Evolutionary conservation across 2,113 vertebrate genomes (phyloP).

Genomic region (Nematolebias whitei): DNA sequence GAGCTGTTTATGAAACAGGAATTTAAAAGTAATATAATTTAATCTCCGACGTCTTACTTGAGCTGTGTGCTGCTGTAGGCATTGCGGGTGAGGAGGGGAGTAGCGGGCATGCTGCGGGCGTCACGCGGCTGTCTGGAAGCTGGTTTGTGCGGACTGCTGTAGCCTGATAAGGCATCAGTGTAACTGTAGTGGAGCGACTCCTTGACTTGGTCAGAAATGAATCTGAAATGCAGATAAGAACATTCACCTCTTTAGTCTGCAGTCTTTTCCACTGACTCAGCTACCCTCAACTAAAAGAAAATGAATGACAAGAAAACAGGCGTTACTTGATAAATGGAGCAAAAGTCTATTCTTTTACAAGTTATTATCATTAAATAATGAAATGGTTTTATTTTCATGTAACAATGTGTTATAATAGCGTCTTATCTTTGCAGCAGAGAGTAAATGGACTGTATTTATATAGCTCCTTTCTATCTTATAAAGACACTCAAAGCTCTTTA

Average conservation of each 20-base stretch:
- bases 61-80: slow-evolving; percentile 95
- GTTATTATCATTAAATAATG: slow-evolving; percentile 43
- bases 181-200: slow-evolving; percentile 50
- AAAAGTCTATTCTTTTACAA: slow-evolving; percentile 31
- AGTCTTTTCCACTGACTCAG: slow-evolving; percentile 19
- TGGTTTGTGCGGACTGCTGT: slow-evolving; percentile 86
- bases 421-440: background rate
- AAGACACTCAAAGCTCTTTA: no score
- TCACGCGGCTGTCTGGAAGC: slow-evolving; percentile 84
- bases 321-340: background rate
- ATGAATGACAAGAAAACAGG: no score
- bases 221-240: slow-evolving; percentile 62
- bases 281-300: slow-evolving; percentile 1
- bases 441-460: no score
- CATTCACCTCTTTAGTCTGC: slow-evolving; percentile 16
- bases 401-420: slow-evolving; percentile 1
- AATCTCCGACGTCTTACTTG: slow-evolving; percentile 73
- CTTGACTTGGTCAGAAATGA: slow-evolving; percentile 55
- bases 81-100: slow-evolving; percentile 90
- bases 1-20: background rate
- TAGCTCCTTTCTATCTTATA: no score
- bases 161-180: slow-evolving; percentile 84
- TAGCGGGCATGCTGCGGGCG: slow-evolving; percentile 92
- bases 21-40: background rate
- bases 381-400: slow-evolving; percentile 40